phyloP scores from a whole-genome alignment of 2,113 vertebrate species.

The Protobothrops flavoviridis region DNA sequence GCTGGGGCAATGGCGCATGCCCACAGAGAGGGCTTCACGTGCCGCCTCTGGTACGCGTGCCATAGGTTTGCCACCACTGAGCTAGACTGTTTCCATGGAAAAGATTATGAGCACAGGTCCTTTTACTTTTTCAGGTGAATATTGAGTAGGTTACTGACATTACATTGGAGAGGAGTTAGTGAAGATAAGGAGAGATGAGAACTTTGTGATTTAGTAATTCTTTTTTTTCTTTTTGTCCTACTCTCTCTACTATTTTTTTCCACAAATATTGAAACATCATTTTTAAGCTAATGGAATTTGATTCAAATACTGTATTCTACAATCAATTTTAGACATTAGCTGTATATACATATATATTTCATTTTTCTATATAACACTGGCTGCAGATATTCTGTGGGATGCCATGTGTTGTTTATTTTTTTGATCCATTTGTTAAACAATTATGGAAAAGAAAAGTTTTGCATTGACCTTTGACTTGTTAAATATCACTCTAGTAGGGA shows the following conservation, averaged over 20 bases:
- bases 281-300: neutral
- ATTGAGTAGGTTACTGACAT: too few relatives aligned
- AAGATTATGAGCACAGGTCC: neutral
- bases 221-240: neutral
- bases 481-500: conserved; percentile 1
- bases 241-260: neutral
- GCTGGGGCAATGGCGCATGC: too few relatives aligned
- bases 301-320: neutral
- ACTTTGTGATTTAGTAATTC: neutral
- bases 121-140: neutral
- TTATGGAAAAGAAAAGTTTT: neutral
- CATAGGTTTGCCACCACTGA: neutral
- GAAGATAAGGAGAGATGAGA: neutral
- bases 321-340: conserved; percentile 1
- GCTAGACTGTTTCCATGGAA: neutral
- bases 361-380: neutral
- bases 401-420: neutral
- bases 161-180: neutral
- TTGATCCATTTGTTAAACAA: neutral
- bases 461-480: conserved; percentile 15
- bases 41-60: too few relatives aligned
- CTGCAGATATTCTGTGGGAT: neutral
- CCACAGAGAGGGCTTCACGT: too few relatives aligned
- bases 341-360: neutral
- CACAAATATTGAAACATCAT: neutral